Evolutionary conservation across 2,113 vertebrate species (phyloP).

Genomic region (Onychostoma macrolepis): DNA sequence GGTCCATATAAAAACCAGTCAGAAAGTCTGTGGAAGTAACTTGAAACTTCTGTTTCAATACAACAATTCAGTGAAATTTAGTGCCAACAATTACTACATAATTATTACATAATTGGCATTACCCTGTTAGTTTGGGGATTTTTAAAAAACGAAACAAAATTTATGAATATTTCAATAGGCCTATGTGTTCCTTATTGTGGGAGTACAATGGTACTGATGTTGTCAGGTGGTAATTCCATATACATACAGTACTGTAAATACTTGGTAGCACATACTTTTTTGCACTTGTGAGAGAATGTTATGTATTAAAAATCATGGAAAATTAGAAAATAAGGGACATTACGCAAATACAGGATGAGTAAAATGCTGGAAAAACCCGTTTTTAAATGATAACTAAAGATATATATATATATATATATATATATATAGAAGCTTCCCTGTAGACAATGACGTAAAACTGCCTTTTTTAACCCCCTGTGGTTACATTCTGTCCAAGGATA

Average conservation of each 20-base stretch:
- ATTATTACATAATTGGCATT: not conserved
- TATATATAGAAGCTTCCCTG: conserved; percentile 3
- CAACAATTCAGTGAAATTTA: not conserved
- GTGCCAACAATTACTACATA: not conserved
- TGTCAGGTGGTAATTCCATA: not conserved
- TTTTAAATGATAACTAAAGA: not conserved
- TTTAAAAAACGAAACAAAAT: not conserved
- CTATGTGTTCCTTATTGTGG: not conserved
- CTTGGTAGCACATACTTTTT: not conserved
- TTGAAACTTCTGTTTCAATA: not conserved
- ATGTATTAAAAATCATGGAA: not conserved
- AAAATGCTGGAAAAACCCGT: not conserved
- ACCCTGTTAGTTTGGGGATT: not conserved
- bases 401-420: not conserved
- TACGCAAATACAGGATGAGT: not conserved
- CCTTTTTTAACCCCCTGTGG: not conserved
- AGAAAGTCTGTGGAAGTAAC: not conserved
- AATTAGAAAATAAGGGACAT: not conserved
- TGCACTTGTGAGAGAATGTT: not conserved
- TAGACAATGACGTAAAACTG: not conserved
- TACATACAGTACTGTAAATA: not conserved
- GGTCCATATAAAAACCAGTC: not conserved
- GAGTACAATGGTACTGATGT: not conserved
- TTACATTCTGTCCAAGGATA: not conserved
- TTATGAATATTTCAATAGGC: not conserved